These are phyloP conservation scores for Echiichthys vipera DNA, from an alignment of 2,797 vertebrate species.

Conservation along the genomic window DNA sequence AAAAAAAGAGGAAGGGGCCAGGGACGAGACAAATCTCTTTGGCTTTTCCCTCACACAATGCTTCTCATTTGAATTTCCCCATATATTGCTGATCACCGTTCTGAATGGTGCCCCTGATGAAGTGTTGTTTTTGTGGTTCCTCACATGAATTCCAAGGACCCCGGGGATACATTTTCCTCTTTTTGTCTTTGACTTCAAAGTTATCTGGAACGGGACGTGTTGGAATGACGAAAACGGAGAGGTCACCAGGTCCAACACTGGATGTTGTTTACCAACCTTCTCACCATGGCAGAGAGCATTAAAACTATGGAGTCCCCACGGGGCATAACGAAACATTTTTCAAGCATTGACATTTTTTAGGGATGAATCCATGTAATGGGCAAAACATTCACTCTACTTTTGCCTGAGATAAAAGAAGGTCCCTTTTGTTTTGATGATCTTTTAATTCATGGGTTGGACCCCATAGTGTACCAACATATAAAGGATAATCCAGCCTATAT, in stretches of 20 bases:
- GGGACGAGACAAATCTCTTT: conserved; percentile 80
- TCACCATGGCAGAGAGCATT: conserved; percentile 56
- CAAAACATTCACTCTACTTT: conserved; percentile 47
- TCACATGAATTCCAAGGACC: conserved; percentile 78
- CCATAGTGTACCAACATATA: conserved; percentile 47
- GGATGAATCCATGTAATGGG: conserved; percentile 38
- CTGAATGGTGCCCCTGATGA: conserved; percentile 83
- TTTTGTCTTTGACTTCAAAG: conserved; percentile 84
- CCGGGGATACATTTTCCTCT: conserved; percentile 80
- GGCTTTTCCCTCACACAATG: conserved; percentile 75
- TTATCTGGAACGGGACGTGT: conserved; percentile 73
- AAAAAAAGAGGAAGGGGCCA: conserved; percentile 73
- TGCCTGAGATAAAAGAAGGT: conserved; percentile 20
- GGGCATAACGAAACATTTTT: conserved; percentile 60
- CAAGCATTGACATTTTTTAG: conserved; percentile 45
- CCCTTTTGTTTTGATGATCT: conserved; percentile 55
- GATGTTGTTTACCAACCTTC: conserved; percentile 75
- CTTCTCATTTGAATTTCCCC: conserved; percentile 79
- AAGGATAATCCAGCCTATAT: conserved; percentile 44
- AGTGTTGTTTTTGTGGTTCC: conserved; percentile 82
- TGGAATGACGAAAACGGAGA: conserved; percentile 69
- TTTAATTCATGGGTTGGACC: conserved; percentile 48
- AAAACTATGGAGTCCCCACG: conserved; percentile 59
- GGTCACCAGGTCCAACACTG: conserved; percentile 73
- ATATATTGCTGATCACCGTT: conserved; percentile 80